phyloP scores from a whole-genome alignment of 2,797 vertebrate genomes.

The Macrochelys suwanniensis region DNA sequence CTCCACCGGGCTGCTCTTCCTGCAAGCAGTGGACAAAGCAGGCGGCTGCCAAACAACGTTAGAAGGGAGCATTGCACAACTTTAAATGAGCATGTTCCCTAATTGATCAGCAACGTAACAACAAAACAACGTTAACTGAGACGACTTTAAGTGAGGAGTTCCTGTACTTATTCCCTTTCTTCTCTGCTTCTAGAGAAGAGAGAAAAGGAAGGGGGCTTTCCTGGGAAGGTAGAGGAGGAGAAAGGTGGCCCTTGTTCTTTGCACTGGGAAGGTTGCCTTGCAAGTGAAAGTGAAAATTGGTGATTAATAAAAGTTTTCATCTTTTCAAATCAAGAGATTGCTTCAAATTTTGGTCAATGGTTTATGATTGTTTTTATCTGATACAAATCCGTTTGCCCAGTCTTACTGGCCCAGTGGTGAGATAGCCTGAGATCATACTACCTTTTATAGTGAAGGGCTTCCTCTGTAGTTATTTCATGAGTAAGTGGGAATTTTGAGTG shows the following conservation, averaged over 20 bases:
- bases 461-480: not conserved
- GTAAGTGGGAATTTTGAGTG: not conserved
- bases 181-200: not conserved
- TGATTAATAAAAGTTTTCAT: not conserved
- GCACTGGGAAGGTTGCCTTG: not conserved
- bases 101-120: no score
- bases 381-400: not conserved
- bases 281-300: not conserved
- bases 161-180: not conserved
- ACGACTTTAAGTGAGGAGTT: no score
- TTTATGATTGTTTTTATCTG: rapidly evolving
- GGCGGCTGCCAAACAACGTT: no score
- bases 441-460: not conserved
- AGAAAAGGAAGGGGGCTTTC: not conserved
- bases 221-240: not conserved
- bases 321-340: not conserved
- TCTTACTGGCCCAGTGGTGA: rapidly evolving
- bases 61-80: no score
- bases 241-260: rapidly evolving
- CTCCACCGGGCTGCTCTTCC: no score
- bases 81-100: no score
- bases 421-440: rapidly evolving
- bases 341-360: not conserved
- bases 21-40: no score
- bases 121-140: no score